Evolutionary conservation across 2,113 vertebrate genomes (phyloP).

Genomic region (Zosterops lateralis): DNA sequence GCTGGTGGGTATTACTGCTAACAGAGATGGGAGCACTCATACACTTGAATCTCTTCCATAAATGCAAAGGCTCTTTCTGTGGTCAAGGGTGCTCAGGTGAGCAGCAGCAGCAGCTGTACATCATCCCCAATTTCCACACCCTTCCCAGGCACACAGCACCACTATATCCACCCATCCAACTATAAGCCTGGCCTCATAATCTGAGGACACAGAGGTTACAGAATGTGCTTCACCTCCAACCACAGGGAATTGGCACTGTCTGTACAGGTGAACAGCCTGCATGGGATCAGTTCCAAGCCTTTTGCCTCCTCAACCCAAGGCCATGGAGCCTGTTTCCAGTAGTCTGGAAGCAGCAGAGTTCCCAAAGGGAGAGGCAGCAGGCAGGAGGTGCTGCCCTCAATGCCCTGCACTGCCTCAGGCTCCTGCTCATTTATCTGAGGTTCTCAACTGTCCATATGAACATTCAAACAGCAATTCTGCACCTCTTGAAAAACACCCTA

Average conservation of each 20-base stretch:
- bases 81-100: not conserved
- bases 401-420: not conserved
- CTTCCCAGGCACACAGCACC: not conserved
- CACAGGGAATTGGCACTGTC: not conserved
- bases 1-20: not conserved
- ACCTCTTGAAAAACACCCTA: not conserved
- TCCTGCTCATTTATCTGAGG: not conserved
- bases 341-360: not conserved
- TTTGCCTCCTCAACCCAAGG: not conserved
- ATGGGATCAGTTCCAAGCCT: not conserved
- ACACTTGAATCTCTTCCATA: not conserved
- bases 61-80: not conserved
- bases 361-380: not conserved
- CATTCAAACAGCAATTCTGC: not conserved
- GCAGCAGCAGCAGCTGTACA: not conserved
- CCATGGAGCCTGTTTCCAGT: not conserved
- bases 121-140: not conserved
- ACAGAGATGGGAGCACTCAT: not conserved
- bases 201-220: not conserved
- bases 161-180: not conserved
- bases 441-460: not conserved
- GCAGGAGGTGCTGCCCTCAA: constrained; percentile 7
- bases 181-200: not conserved
- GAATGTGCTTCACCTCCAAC: not conserved
- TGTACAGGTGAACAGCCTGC: not conserved